Percentiles rank a stretch among this genome's conserved stretches.
phyloP scores from a whole-genome alignment of 2,888 invertebrate genomes.

The Epirrhoe alternata region DNA sequence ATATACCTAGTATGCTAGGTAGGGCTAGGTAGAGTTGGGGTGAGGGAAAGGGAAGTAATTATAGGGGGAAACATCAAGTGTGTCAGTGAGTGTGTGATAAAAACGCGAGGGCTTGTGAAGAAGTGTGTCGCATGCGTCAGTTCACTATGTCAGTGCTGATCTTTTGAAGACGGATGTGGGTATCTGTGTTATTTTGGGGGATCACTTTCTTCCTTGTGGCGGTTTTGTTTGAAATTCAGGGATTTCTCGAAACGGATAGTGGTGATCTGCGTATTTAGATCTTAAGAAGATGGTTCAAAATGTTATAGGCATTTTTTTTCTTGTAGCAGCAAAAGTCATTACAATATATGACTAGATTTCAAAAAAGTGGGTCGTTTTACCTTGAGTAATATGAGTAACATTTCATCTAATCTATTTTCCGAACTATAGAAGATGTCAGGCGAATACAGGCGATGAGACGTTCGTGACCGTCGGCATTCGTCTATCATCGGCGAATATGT shows the following conservation, averaged over 20 bases:
- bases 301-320: too few relatives aligned
- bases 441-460: too few relatives aligned
- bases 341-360: too few relatives aligned
- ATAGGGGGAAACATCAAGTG: conserved; percentile 81
- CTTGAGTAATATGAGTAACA: too few relatives aligned
- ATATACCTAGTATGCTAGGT: conserved; percentile 67
- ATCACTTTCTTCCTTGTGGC: conserved; percentile 8
- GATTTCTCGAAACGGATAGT: not conserved
- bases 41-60: conserved; percentile 75
- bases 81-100: conserved; percentile 83
- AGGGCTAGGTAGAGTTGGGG: conserved; percentile 67
- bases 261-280: too few relatives aligned
- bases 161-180: conserved; percentile 64
- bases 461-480: too few relatives aligned
- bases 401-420: too few relatives aligned
- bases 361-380: too few relatives aligned
- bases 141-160: conserved; percentile 84
- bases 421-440: too few relatives aligned
- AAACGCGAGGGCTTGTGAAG: conserved; percentile 78
- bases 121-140: conserved; percentile 81
- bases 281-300: not conserved
- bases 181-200: conserved; percentile 49
- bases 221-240: conserved; percentile 1
- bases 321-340: too few relatives aligned
- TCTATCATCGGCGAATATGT: too few relatives aligned